phyloP scores from a whole-genome alignment of 2,888 invertebrate genomes.

The Lithophane leautieri region DNA sequence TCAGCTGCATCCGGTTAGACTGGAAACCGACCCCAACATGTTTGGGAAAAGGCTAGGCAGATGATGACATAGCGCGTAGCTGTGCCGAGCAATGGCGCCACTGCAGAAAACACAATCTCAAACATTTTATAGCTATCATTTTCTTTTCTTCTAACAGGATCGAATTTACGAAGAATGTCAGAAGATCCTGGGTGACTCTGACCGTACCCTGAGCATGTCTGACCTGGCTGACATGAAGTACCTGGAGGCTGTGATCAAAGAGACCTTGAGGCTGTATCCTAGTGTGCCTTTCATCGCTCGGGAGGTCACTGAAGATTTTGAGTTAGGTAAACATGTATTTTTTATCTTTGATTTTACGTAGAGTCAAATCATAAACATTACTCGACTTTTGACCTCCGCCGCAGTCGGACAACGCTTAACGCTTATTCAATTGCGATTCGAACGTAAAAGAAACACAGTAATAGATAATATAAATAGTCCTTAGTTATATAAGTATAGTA shows the following conservation, averaged over 20 bases:
- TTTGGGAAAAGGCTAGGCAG: too few relatives aligned
- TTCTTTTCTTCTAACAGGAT: slow-evolving; percentile 69
- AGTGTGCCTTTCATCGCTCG: slow-evolving; percentile 92
- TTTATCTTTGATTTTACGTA: not conserved
- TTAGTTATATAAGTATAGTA: too few relatives aligned
- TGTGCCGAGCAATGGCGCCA: too few relatives aligned
- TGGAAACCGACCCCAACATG: too few relatives aligned
- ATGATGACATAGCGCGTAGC: too few relatives aligned
- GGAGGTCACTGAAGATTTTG: slow-evolving; percentile 90
- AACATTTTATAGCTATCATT: not conserved
- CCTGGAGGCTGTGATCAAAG: slow-evolving; percentile 93
- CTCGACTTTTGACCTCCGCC: not conserved
- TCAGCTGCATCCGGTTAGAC: too few relatives aligned
- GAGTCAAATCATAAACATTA: not conserved
- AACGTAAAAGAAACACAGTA: too few relatives aligned
- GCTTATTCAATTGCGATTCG: not conserved
- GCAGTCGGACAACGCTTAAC: not conserved
- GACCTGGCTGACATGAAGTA: slow-evolving; percentile 92
- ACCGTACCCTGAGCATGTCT: slow-evolving; percentile 87
- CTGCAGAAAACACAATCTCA: too few relatives aligned
- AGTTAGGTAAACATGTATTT: slow-evolving; percentile 84
- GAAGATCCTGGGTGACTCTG: slow-evolving; percentile 77
- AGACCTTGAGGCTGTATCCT: slow-evolving; percentile 92
- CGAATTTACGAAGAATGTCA: slow-evolving; percentile 83
- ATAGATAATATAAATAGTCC: too few relatives aligned